Evolutionary conservation across 2,888 invertebrate genomes (phyloP), one percentile per base, ranked within the genome.

Genomic region (Chironomus tentans): DNA sequence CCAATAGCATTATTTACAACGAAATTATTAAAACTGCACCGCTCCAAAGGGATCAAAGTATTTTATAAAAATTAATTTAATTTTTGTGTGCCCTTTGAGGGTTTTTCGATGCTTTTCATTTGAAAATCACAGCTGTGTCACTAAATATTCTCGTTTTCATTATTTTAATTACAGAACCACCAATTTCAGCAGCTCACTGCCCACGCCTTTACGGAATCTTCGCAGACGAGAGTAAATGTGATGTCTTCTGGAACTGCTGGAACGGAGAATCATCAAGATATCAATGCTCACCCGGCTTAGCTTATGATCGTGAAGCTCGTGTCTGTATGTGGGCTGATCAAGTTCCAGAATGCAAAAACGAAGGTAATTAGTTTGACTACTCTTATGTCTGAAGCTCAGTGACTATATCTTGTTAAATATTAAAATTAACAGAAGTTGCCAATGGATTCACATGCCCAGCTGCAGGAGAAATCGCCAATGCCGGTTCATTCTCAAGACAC

Each of bases 261-360:
- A 95, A 94, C 85, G 96, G 96, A 74, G 95, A 96, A 83, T 91
- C 95, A 4, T 94, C 94, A 82, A 90, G 93, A 81, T 96, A 96
- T 85, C 94, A 95, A 84, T 96, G 96, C 87, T 94, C 95, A 79
- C 95, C 96, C 80, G 96, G 96, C 80, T 88, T 96, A 72, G 96
- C 95, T 79, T 96, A 96, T 87, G 94, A 97, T 87, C 89, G 95
- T 79, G 94, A 95, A 85, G 90, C 95, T 74, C 90, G 96, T 79
- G 93, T 95, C 77, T 95, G 95, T 86, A 95, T 97, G 93, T 94
- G 97, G 97, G 93, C 97, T 80, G 94, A 97, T 86, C 93, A 95
- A 86, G 94, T 95, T 77, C 92, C 94, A 74, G 92, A 96, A 85
- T 96, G 96, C 88, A 94, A 87, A 85, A 90, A 89, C 82, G 94